Evolutionary conservation across 2,113 vertebrate genomes (phyloP).

Genomic region (Syrrhaptes paradoxus): DNA sequence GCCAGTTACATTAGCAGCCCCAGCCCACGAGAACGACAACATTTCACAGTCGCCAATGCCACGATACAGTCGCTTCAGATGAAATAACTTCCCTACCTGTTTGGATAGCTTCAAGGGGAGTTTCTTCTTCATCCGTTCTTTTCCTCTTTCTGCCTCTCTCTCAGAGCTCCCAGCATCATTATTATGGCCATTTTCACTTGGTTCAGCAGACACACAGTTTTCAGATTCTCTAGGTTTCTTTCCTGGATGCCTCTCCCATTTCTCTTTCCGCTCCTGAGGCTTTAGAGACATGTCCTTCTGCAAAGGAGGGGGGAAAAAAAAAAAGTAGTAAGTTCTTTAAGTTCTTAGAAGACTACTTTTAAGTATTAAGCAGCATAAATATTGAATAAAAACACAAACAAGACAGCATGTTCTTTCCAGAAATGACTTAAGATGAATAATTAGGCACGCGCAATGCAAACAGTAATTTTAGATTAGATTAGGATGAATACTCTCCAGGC

Average conservation of each 20-base stretch:
- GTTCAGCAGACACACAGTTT: constrained; percentile 84
- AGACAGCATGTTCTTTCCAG: constrained; percentile 2
- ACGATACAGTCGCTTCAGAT: accelerated
- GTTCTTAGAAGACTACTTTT: not conserved
- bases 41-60: not conserved
- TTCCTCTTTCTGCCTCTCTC: constrained; percentile 86
- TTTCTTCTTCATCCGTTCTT: constrained; percentile 89
- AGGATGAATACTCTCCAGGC: constrained; percentile 53
- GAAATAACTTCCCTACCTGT: constrained; percentile 80
- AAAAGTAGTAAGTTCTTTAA: not conserved
- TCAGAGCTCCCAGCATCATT: constrained; percentile 80
- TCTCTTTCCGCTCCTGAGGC: constrained; percentile 88
- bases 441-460: constrained; percentile 8
- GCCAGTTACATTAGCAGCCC: not conserved
- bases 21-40: not conserved
- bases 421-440: constrained; percentile 27
- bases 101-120: constrained; percentile 89
- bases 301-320: not conserved
- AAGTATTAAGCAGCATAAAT: not conserved
- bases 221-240: constrained; percentile 89
- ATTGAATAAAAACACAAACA: constrained; percentile 13
- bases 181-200: constrained; percentile 87
- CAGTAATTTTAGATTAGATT: constrained; percentile 59
- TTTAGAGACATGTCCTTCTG: constrained; percentile 90
- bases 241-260: constrained; percentile 79